Evolutionary conservation across 2,113 vertebrate species (phyloP).

Genomic region (Stomatorhinus ivindoensis): DNA sequence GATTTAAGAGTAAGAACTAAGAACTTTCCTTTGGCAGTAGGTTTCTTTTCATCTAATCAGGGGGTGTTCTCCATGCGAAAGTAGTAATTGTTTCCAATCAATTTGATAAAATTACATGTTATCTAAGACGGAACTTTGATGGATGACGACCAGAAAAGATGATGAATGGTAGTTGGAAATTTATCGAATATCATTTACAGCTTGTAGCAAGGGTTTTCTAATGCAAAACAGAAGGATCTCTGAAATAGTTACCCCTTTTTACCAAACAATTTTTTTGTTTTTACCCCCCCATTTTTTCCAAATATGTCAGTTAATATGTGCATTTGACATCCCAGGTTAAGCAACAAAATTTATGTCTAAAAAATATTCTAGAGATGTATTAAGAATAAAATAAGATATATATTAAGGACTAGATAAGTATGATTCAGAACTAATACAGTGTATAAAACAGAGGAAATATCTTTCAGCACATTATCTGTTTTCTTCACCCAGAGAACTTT

Average conservation of each 20-base stretch:
- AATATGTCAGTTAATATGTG: neutral
- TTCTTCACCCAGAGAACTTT: neutral
- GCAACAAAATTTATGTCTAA: neutral
- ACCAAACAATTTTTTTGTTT: neutral
- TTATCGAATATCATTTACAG: neutral
- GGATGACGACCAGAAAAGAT: neutral
- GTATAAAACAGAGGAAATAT: neutral
- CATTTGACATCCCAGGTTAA: neutral
- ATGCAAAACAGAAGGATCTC: neutral
- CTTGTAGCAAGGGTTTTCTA: neutral
- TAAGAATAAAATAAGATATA: neutral
- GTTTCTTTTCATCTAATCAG: neutral
- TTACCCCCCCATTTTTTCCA: neutral
- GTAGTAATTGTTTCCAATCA: conserved; percentile 4
- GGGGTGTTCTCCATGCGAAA: neutral
- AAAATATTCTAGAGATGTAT: neutral
- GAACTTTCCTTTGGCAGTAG: neutral
- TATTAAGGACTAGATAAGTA: neutral
- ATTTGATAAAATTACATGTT: neutral
- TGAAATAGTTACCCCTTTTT: neutral
- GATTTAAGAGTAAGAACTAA: neutral
- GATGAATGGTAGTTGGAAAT: conserved; percentile 5
- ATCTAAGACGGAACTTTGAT: conserved; percentile 1
- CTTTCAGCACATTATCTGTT: neutral
- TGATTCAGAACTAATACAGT: neutral